Conservation (phyloP, 2,888 invertebrate genomes). For the Catocala nupta region DNA sequence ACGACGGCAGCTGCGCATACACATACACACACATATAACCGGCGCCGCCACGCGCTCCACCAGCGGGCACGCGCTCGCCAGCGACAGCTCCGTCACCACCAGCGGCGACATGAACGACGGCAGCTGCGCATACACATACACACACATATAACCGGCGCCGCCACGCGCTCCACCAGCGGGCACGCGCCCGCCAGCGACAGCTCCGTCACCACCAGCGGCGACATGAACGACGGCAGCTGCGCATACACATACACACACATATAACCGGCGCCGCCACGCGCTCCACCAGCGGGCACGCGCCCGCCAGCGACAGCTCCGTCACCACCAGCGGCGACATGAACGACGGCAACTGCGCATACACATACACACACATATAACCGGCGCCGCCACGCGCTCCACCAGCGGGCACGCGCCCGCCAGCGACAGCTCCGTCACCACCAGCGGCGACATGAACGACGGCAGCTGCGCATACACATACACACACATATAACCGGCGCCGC, state of each 20-base stretch:
- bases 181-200: too few species aligned
- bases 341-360: too few species aligned
- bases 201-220: background rate
- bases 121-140: conserved; percentile 73
- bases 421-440: conserved; percentile 91
- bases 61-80: conserved; percentile 90
- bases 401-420: conserved; percentile 90
- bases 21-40: conserved; percentile 17
- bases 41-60: conserved; percentile 89
- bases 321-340: too few species aligned
- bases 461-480: conserved; percentile 73
- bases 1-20: too few species aligned
- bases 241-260: too few species aligned
- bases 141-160: background rate
- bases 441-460: conserved; percentile 95
- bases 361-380: conserved; percentile 61
- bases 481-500: background rate
- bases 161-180: too few species aligned
- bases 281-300: too few species aligned
- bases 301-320: too few species aligned
- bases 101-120: conserved; percentile 96
- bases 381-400: conserved; percentile 88
- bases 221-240: too few species aligned
- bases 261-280: too few species aligned
- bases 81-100: conserved; percentile 91